A percentile compares a stretch with the other conserved stretches of the same genome.
These are phyloP conservation scores for Callionymus lyra DNA, from an alignment of 2,113 vertebrate genomes.

Conservation along the genomic window DNA sequence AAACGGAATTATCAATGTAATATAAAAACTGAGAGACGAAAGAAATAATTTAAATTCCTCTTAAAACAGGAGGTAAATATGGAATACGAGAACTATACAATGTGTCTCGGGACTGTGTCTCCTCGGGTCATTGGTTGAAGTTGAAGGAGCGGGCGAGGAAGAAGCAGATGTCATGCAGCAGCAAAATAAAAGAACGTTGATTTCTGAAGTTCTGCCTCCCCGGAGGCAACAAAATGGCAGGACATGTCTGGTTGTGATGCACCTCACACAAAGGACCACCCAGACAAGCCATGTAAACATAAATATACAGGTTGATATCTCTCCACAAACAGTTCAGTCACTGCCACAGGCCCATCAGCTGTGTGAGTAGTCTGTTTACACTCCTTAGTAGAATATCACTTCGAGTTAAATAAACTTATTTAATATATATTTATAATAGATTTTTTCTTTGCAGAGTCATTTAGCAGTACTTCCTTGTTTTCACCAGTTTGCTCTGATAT, in stretches of 20 bases:
- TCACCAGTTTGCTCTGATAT: conserved; percentile 97
- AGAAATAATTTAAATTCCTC: conserved; percentile 97
- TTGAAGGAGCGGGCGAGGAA: conserved; percentile 24
- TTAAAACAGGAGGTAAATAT: conserved; percentile 56
- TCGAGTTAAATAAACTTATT: conserved; percentile 70
- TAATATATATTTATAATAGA: conserved; percentile 73
- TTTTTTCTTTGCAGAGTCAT: conserved; percentile 66
- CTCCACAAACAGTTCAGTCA: conserved; percentile 75
- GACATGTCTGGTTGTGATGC: conserved; percentile 30
- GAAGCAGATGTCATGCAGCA: conserved; percentile 81
- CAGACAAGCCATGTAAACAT: conserved; percentile 70
- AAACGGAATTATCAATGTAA: conserved; percentile 70
- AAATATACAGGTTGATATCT: conserved; percentile 77
- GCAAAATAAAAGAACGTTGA: conserved; percentile 53
- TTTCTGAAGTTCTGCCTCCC: conserved; percentile 57
- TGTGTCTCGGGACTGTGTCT: conserved; percentile 47
- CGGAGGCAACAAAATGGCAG: conserved; percentile 40
- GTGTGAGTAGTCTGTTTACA: conserved; percentile 77
- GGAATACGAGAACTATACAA: conserved; percentile 49
- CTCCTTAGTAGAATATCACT: conserved; percentile 72
- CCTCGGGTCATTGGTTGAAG: conserved; percentile 54
- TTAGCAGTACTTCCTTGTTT: conserved; percentile 95
- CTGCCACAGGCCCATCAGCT: conserved; percentile 71
- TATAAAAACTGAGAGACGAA: conserved; percentile 74
- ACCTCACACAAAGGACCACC: conserved; percentile 33